Evolutionary conservation across 1,140 invertebrate species (phyloP), one percentile per base, ranked within the genome.

Genomic region (Papilio polyxenes): DNA sequence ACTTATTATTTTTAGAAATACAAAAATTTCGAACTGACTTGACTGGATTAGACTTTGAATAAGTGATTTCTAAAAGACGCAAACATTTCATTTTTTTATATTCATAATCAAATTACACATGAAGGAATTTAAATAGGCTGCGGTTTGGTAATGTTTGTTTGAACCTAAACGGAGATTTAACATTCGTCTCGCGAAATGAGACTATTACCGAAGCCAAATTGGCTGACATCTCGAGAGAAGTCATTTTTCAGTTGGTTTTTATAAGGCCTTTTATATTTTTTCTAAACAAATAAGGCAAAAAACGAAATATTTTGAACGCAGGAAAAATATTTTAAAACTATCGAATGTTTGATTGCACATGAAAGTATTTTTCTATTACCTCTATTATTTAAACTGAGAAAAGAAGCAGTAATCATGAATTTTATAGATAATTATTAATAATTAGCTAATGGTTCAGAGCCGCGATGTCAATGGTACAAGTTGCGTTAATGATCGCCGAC

Each of bases 151-250:
- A 37, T 17, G n/a, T 37, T 77, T 37, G 75, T 17, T 53, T 53
- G 44, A 77, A 77, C 20, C 51, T 77, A 20, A 77, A 77, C 23
- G 10, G 20, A 75, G 49, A 23, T 51, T 53, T 77, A 6, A 53
- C 11, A 77, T 56, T 77, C 75, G 75, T 31, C 48, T 77, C 75
- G 23, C 23, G 75, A 56, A 56, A 53, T 56, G 23, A 49, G 75
- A 56, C 75, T 17, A 77, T 56, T 31, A 77, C 75, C 7, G 48
- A 51, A 77, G 51, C 75, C 75, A 77, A 77, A 53, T 77, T 77
- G 75, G 75, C 75, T 77, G 17, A 77, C 75, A 37, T 77, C 31
- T 56, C 23, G 75, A 53, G 23, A 13, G 48, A 53, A 77, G 20
- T 37, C 51, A 77, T 77, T 77, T 77, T 53, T 51, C 17, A 76